Evolutionary conservation across 2,113 vertebrate genomes (phyloP), one percentile per base, ranked within the genome.

Genomic region (Brachirus orientalis): DNA sequence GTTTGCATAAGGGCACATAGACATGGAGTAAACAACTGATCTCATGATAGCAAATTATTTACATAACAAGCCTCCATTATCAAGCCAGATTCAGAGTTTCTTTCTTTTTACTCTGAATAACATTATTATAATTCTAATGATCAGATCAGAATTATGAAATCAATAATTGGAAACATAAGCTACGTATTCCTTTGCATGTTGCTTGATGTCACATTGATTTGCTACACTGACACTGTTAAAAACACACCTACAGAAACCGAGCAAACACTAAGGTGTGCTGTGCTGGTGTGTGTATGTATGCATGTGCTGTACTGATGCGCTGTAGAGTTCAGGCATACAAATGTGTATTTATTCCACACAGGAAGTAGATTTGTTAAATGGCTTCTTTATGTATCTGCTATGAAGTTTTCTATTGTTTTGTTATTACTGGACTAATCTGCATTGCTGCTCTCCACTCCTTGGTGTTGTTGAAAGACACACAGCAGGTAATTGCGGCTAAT

Each of bases 1-100:
- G 58, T 52, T 66, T 62, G 45, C 37, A 54, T 63, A 28, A 59
- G 47, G 53, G 47, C 54, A 74, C 69, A 45, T 56, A 69, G 58
- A 58, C 58, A 28, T 1, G 37, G 5, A 13, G 12, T 10, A 51
- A 40, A 62, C 45, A 19, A 22, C 1, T 22, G 41, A 16, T 37
- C 53, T 40, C 2, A 19, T 14, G 22, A 11, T 20, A 52, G 51
- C 14, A 48, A 14, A 63, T 12, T 10, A 1, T 11, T 44, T 55
- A 12, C 47, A 48, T 36, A 43, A 56, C 17, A 10, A 11, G 19
- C 18, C 10, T 47, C 22, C 14, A 37, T 22, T 9, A 54, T 63
- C 17, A 38, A 61, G 45, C n/a, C n/a, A n/a, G n/a, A n/a, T n/a
- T n/a, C n/a, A n/a, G n/a, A n/a, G n/a, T n/a, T 28, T 28, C 6